Evolutionary conservation across 2,888 invertebrate genomes (phyloP).

Genomic region (Drosophila nr. fundita): DNA sequence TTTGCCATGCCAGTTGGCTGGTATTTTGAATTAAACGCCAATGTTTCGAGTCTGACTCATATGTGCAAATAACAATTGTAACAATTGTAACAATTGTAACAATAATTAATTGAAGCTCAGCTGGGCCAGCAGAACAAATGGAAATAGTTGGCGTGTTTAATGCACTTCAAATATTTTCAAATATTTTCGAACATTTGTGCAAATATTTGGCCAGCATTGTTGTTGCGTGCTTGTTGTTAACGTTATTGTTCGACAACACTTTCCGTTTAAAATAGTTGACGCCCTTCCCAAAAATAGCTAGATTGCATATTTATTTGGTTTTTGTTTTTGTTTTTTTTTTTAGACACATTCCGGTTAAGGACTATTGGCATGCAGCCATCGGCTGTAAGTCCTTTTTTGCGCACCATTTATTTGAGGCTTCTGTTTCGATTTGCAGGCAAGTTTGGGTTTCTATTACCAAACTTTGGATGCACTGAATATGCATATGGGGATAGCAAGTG

Average conservation of each 20-base stretch:
- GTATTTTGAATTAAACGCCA: conserved; percentile 33
- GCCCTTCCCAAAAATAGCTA: conserved; percentile 22
- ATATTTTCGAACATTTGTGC: conserved; percentile 65
- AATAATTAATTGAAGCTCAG: conserved; percentile 45
- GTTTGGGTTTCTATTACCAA: conserved; percentile 58
- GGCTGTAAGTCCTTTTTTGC: conserved; percentile 36
- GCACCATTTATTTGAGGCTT: conserved; percentile 60
- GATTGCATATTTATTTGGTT: conserved; percentile 27
- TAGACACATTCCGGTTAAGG: conserved; percentile 33
- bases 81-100: conserved; percentile 1
- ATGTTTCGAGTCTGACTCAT: conserved; percentile 8
- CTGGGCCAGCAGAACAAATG: conserved; percentile 12
- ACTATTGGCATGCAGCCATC: conserved; percentile 68
- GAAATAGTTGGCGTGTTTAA: conserved; percentile 22
- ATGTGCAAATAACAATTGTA: conserved; percentile 9
- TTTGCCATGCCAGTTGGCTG: conserved; percentile 33
- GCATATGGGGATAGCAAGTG: neutral
- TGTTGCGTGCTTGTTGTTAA: conserved; percentile 41
- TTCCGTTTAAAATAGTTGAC: conserved; percentile 55
- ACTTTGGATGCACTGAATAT: conserved; percentile 53
- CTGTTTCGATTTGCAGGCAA: conserved; percentile 62
- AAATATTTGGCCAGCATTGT: conserved; percentile 52
- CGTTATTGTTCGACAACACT: conserved; percentile 70
- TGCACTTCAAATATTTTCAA: conserved; percentile 59
- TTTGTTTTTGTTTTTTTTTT: neutral